These are phyloP conservation scores for Oscheius myriophilus DNA, from an alignment of 2,888 invertebrate species.

Conservation along the genomic window DNA sequence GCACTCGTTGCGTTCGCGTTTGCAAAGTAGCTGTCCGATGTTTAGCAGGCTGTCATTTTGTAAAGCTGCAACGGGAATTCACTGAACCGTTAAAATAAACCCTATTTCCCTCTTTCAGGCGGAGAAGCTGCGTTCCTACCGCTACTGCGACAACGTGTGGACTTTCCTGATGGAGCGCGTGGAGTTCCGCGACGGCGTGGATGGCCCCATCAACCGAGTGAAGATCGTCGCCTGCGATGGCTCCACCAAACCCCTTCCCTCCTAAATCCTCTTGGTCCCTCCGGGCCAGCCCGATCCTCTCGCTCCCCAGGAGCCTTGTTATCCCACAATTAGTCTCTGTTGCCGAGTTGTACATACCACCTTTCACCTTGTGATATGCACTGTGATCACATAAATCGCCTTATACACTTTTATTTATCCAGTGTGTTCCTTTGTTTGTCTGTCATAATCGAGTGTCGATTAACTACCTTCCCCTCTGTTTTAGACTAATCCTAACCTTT, in stretches of 20 bases:
- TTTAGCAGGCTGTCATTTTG: too few species aligned
- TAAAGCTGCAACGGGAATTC: too few species aligned
- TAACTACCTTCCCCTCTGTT: background rate
- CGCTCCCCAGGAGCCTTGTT: background rate
- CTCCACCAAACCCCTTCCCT: conserved; percentile 32
- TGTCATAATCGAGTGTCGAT: background rate
- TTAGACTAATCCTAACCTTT: background rate
- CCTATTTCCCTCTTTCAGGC: too few species aligned
- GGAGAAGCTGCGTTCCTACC: conserved; percentile 79
- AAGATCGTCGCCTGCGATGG: conserved; percentile 98
- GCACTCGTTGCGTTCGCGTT: too few species aligned
- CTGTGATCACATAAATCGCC: conserved; percentile 11
- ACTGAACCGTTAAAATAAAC: too few species aligned
- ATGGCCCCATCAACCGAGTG: conserved; percentile 76
- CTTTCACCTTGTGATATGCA: too few species aligned
- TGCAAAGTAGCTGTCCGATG: too few species aligned
- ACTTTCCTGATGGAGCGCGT: conserved; percentile 98
- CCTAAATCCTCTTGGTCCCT: background rate
- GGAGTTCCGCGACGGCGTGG: conserved; percentile 80
- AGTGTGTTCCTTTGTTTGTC: background rate
- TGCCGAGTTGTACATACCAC: too few species aligned
- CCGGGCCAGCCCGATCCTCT: background rate
- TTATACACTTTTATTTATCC: background rate
- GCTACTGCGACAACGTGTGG: conserved; percentile 99
- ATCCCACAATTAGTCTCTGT: too few species aligned